These are phyloP conservation scores for Hydrolagus colliei DNA, from an alignment of 2,797 vertebrate genomes.

Conservation along the genomic window DNA sequence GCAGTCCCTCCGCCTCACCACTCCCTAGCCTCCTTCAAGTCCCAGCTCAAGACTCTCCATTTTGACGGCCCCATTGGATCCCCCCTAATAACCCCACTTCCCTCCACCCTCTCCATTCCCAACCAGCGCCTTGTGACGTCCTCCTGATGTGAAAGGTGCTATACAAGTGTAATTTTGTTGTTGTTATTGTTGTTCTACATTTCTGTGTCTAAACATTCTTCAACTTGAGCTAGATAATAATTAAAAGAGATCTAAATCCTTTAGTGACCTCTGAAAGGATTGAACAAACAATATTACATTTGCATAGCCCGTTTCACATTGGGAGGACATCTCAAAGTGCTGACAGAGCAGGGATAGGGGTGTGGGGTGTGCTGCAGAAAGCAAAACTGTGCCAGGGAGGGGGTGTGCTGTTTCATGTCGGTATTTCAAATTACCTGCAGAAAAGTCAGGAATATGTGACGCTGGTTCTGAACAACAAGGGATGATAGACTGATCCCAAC, in stretches of 20 bases:
- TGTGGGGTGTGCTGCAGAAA: background rate
- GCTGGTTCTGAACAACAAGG: constrained; percentile 40
- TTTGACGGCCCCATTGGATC: too few relatives aligned
- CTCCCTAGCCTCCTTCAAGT: too few relatives aligned
- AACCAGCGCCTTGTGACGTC: too few relatives aligned
- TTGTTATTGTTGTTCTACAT: too few relatives aligned
- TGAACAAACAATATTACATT: background rate
- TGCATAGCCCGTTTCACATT: too few relatives aligned
- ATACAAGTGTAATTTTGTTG: too few relatives aligned
- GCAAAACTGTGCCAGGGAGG: constrained; percentile 34
- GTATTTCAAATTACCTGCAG: constrained; percentile 43
- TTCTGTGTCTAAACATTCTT: background rate
- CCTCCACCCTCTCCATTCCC: too few relatives aligned
- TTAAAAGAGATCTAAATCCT: constrained; percentile 34
- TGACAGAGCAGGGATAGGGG: background rate
- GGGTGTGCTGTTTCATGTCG: constrained; percentile 43
- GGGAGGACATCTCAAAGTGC: background rate
- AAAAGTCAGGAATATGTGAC: constrained; percentile 36
- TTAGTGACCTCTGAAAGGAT: constrained; percentile 36
- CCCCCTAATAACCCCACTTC: too few relatives aligned
- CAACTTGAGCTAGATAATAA: background rate
- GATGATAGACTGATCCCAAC: constrained; percentile 19
- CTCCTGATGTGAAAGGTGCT: too few relatives aligned
- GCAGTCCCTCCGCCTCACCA: too few relatives aligned
- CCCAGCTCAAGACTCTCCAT: too few relatives aligned